phyloP scores from a whole-genome alignment of 2,113 vertebrate genomes.

The Oxygymnocypris stewartii region DNA sequence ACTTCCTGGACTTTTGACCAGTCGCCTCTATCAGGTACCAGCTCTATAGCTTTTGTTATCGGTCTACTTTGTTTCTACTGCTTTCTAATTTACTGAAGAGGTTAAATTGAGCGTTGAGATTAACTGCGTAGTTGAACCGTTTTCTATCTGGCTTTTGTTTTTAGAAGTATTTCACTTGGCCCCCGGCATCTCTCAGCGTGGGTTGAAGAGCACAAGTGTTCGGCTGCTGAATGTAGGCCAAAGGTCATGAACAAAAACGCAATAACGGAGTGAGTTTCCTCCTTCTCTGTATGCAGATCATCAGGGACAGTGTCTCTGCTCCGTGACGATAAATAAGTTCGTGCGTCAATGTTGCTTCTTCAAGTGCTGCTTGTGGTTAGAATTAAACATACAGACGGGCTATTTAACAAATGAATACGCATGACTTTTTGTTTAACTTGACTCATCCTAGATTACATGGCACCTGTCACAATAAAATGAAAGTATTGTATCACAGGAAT shows the following conservation, averaged over 20 bases:
- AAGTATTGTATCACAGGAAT: background rate
- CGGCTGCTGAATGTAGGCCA: conserved; percentile 53
- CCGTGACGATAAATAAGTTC: background rate
- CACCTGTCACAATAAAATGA: background rate
- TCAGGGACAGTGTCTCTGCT: background rate
- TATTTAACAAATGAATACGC: background rate
- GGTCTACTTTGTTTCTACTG: background rate
- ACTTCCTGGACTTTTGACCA: conserved; percentile 37
- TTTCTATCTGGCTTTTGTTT: conserved; percentile 12
- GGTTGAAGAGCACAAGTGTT: conserved; percentile 26
- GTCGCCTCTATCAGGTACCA: conserved; percentile 36
- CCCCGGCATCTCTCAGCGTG: conserved; percentile 12
- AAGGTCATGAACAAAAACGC: conserved; percentile 50
- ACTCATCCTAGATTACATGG: background rate
- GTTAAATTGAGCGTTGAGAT: background rate
- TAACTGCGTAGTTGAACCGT: background rate
- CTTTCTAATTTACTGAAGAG: background rate
- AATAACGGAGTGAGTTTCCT: conserved; percentile 40
- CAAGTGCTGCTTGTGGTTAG: background rate
- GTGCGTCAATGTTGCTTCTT: background rate
- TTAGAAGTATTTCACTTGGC: conserved; percentile 15
- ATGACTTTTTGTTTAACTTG: background rate
- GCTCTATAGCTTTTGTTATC: background rate
- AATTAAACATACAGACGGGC: background rate
- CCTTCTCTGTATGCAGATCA: conserved; percentile 1